These are phyloP conservation scores for Catharus bicknelli DNA, from an alignment of 2,113 vertebrate genomes.

Conservation along the genomic window DNA sequence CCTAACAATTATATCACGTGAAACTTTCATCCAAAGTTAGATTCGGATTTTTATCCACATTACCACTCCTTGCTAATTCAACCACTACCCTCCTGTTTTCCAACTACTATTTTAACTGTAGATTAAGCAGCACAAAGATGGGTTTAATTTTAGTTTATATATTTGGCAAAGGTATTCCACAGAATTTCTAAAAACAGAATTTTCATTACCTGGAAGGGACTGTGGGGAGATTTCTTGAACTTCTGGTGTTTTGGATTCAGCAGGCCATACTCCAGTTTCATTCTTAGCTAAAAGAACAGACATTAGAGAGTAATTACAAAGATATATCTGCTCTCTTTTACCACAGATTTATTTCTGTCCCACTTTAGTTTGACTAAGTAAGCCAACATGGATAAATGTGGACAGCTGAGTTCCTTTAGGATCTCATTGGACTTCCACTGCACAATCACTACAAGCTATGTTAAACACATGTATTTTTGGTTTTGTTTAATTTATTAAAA, in stretches of 20 bases:
- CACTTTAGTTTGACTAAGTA: conserved; percentile 7
- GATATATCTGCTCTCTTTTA: neutral
- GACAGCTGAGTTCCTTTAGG: neutral
- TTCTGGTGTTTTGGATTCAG: conserved; percentile 77
- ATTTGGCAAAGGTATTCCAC: neutral
- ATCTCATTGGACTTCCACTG: neutral
- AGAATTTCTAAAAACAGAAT: neutral
- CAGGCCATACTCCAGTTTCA: conserved; percentile 70
- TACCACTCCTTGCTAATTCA: neutral
- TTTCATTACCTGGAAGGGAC: conserved; percentile 70
- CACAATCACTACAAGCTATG: neutral
- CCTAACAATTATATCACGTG: neutral
- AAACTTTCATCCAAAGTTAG: neutral
- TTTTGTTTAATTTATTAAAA: neutral
- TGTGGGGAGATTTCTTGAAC: conserved; percentile 71
- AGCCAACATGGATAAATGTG: neutral
- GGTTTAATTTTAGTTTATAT: neutral
- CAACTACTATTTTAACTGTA: neutral
- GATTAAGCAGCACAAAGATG: neutral
- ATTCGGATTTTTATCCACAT: neutral
- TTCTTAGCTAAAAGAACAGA: conserved; percentile 71
- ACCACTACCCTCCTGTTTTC: neutral
- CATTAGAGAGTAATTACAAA: conserved; percentile 13
- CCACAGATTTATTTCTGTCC: neutral
- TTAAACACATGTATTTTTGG: neutral